phyloP scores from a whole-genome alignment of 35 echinoderm and acorn worm species.

The Hemicentrotus pulcherrimus region DNA sequence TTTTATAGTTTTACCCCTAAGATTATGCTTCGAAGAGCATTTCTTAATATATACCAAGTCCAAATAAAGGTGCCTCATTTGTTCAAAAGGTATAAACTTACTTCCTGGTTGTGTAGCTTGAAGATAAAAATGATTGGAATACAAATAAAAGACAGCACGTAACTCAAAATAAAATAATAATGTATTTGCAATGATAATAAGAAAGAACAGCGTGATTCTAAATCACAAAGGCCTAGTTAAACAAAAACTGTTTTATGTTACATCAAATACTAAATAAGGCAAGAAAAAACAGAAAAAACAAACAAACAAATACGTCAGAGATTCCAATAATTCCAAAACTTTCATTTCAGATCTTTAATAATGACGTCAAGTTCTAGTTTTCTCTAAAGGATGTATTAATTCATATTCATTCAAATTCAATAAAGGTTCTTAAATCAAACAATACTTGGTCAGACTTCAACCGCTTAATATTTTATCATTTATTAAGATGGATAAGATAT shows the following conservation, averaged over 20 bases:
- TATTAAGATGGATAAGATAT: slow-evolving; percentile 12
- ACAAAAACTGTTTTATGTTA: neutral
- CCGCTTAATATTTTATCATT: neutral
- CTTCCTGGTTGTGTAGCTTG: too few relatives aligned
- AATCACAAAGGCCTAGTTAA: neutral
- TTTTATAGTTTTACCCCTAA: neutral
- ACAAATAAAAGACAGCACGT: neutral
- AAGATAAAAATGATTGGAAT: too few relatives aligned
- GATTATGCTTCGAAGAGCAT: too few relatives aligned
- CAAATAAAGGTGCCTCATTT: too few relatives aligned
- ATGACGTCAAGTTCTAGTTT: neutral
- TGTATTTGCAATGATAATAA: too few relatives aligned
- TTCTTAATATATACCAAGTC: too few relatives aligned
- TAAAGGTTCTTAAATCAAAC: neutral
- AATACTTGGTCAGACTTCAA: neutral
- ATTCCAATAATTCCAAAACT: too few relatives aligned
- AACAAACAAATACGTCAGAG: too few relatives aligned
- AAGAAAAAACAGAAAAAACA: too few relatives aligned
- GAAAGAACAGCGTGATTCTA: neutral
- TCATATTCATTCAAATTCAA: neutral
- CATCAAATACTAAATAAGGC: too few relatives aligned
- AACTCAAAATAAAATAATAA: neutral
- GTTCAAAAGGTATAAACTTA: too few relatives aligned
- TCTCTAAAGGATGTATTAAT: neutral
- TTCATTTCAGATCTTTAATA: neutral